Evolutionary conservation across 2,888 invertebrate genomes (phyloP).

Genomic region (Sesia apiformis): DNA sequence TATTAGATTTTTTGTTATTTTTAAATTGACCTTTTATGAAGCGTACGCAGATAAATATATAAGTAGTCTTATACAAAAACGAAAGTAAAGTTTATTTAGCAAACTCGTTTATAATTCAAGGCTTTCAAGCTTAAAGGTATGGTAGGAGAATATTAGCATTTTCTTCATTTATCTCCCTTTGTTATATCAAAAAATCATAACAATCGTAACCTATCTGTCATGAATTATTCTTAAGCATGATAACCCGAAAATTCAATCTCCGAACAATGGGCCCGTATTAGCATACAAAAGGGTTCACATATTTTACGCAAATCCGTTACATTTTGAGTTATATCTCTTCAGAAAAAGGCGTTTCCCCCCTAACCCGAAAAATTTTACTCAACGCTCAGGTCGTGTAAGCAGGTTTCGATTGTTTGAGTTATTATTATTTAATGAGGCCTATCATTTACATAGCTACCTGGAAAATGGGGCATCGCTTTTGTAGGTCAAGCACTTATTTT

Average conservation of each 20-base stretch:
- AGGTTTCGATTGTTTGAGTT: conserved; percentile 26
- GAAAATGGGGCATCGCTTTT: too few relatives aligned
- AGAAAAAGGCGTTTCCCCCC: conserved; percentile 51
- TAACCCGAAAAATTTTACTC: conserved; percentile 45
- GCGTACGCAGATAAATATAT: too few relatives aligned
- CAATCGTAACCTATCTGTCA: conserved; percentile 54
- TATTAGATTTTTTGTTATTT: not conserved
- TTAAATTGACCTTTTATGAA: not conserved
- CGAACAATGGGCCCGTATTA: conserved; percentile 72
- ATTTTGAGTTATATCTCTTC: conserved; percentile 63
- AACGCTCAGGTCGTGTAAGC: not conserved
- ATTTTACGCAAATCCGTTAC: conserved; percentile 71
- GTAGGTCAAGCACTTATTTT: too few relatives aligned
- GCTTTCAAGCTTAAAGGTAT: too few relatives aligned
- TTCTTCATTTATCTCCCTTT: not conserved
- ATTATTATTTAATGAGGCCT: conserved; percentile 6
- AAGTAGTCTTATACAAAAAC: too few relatives aligned
- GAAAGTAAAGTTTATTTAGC: too few relatives aligned
- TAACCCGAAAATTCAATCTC: conserved; percentile 71
- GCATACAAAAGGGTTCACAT: conserved; percentile 74
- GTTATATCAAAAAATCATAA: conserved; percentile 36
- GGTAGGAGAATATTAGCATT: too few relatives aligned
- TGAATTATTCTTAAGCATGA: conserved; percentile 68
- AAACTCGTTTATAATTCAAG: too few relatives aligned
- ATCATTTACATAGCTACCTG: not conserved